Percentiles rank a stretch among this genome's conserved stretches.
phyloP scores from a whole-genome alignment of 2,797 vertebrate genomes.

The Denticeps clupeoides region DNA sequence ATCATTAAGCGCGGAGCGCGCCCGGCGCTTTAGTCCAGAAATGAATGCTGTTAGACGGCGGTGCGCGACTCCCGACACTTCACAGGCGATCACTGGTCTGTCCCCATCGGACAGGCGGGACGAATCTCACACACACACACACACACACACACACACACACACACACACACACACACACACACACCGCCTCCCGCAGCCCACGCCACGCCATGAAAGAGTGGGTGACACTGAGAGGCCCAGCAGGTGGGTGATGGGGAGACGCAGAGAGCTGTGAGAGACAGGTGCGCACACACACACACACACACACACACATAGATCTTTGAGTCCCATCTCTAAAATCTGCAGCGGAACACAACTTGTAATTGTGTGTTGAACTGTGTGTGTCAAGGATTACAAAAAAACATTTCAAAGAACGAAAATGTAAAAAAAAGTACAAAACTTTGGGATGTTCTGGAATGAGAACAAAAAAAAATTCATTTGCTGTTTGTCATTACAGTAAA shows the following conservation, averaged over 20 bases:
- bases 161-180: background rate
- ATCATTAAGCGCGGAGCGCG: background rate
- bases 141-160: background rate
- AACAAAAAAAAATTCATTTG: too few relatives aligned
- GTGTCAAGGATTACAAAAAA: too few relatives aligned
- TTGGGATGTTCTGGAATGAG: too few relatives aligned
- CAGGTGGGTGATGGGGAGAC: conserved; percentile 35
- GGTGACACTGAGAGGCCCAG: conserved; percentile 30
- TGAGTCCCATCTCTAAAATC: conserved; percentile 1
- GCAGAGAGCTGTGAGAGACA: conserved; percentile 27
- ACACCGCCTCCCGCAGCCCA: conserved; percentile 5
- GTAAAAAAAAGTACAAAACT: too few relatives aligned
- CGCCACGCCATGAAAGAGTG: conserved; percentile 28
- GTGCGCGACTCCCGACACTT: too few relatives aligned
- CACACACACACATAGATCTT: background rate
- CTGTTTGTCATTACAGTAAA: too few relatives aligned
- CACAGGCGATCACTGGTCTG: background rate
- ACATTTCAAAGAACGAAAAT: too few relatives aligned
- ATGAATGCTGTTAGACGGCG: too few relatives aligned
- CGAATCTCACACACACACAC: background rate
- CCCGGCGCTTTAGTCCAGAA: background rate
- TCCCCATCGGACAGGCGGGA: background rate
- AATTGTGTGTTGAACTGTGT: too few relatives aligned
- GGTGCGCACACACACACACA: background rate
- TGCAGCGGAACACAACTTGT: background rate